These are phyloP conservation scores for Sebastes fasciatus DNA, from an alignment of 2,113 vertebrate genomes.

Conservation along the genomic window DNA sequence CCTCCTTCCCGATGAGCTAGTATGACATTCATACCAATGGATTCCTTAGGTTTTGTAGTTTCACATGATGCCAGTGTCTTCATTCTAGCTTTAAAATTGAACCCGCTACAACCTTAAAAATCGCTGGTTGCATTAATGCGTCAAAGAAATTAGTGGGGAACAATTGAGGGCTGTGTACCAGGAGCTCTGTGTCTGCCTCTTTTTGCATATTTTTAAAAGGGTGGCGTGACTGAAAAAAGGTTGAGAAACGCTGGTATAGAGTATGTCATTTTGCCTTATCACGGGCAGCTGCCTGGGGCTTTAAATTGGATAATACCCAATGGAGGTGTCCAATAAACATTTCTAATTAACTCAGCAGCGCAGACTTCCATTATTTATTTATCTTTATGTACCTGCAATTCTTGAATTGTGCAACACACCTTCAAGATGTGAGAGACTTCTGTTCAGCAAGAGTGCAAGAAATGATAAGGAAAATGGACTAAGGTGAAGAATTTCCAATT, in stretches of 20 bases:
- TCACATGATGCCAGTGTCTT: too few species aligned
- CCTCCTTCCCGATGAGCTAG: too few species aligned
- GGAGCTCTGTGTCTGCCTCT: not conserved
- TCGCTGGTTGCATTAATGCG: too few species aligned
- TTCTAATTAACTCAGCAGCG: conserved; percentile 43
- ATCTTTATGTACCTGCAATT: conserved; percentile 36
- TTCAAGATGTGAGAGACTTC: conserved; percentile 13
- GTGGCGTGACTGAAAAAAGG: not conserved
- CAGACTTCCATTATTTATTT: conserved; percentile 34
- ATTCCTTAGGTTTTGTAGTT: too few species aligned
- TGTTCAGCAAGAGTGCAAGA: conserved; percentile 18
- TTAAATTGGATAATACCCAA: conserved; percentile 27
- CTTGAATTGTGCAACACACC: not conserved
- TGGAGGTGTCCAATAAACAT: conserved; percentile 25
- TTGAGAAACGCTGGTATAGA: not conserved
- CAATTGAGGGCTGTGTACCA: too few species aligned
- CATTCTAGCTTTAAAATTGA: too few species aligned
- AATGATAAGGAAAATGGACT: conserved; percentile 29
- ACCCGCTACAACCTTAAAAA: too few species aligned
- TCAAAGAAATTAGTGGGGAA: too few species aligned
- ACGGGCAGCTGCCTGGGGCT: conserved; percentile 3
- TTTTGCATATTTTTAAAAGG: not conserved
- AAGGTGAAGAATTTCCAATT: conserved; percentile 22
- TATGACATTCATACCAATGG: too few species aligned
- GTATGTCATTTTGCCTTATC: conserved; percentile 16